Percentiles rank a stretch among this genome's conserved stretches.
These are phyloP conservation scores for Ectropis grisescens DNA, from an alignment of 1,140 invertebrate species.

Conservation along the genomic window DNA sequence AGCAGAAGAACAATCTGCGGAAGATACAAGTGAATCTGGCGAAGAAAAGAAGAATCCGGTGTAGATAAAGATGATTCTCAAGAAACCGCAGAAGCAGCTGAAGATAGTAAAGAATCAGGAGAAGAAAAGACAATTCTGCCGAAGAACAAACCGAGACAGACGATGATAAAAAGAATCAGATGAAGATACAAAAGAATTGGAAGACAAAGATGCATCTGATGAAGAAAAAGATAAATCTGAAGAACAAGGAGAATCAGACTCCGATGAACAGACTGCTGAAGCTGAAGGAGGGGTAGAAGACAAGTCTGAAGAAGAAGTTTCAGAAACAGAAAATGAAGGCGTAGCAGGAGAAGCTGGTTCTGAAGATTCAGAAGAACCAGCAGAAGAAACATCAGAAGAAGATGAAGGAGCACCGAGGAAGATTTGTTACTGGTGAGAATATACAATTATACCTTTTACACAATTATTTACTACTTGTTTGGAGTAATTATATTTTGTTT, in stretches of 20 bases:
- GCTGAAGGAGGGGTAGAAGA: slow-evolving; percentile 21
- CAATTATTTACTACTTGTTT: too few relatives aligned
- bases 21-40: background rate
- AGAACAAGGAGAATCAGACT: slow-evolving; percentile 16
- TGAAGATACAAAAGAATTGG: slow-evolving; percentile 10
- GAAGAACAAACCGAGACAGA: slow-evolving; percentile 16
- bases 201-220: slow-evolving; percentile 11
- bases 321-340: slow-evolving; percentile 12
- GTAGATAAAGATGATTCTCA: slow-evolving; percentile 8
- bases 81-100: slow-evolving; percentile 13
- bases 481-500: too few relatives aligned
- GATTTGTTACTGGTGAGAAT: slow-evolving; percentile 71
- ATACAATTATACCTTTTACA: too few relatives aligned
- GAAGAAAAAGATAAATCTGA: slow-evolving; percentile 22
- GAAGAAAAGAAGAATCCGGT: slow-evolving; percentile 11
- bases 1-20: slow-evolving; percentile 6
- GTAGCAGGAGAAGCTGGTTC: slow-evolving; percentile 19
- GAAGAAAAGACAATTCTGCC: slow-evolving; percentile 13
- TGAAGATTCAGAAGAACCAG: slow-evolving; percentile 17
- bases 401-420: slow-evolving; percentile 70
- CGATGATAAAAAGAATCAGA: slow-evolving; percentile 10
- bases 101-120: slow-evolving; percentile 14
- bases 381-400: slow-evolving; percentile 11
- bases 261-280: slow-evolving; percentile 13
- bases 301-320: slow-evolving; percentile 10